Base-by-base conservation (phyloP, 2,797 vertebrate species). In the Chromis chromis region DNA sequence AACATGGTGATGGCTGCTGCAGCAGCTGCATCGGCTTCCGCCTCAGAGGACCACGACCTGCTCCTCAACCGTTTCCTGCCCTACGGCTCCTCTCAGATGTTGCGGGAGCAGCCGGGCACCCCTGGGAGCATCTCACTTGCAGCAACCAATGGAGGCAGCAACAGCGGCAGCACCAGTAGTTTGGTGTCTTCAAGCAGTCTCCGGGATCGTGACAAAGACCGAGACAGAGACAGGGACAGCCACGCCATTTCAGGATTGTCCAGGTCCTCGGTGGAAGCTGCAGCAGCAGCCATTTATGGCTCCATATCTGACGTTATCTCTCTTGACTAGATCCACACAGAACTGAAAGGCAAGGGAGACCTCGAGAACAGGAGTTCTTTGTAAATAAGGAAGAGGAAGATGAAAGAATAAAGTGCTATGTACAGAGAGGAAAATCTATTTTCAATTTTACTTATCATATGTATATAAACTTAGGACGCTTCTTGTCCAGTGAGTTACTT, bases 351-450 rank as follows among this genome's bases (percentile, higher is more conserved):
- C 83, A 88, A 60, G 80, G 52, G 88, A 84, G 83, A 86, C 81
- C 70, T 83, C 9, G 6, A 73, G 73, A 83, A 89, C 68, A 36
- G 73, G 83, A 92, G 90, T 87, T 92, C 91, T 94, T 97, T 97
- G 94, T 96, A 94, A 91, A 94, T 89, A 94, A 86, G 74, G 84
- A 96, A 94, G 83, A 91, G 90, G 91, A 93, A 90, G 86, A 90
- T 73, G 89, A 93, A 89, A 88, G 93, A 93, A 93, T 96, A 95
- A 94, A 95, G 94, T 94, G 95, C 97, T 94, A 95, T 98, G 97
- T 99, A 99, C 97, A 99, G 98, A 99, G 97, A 99, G 98, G 96
- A 99, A 96, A 98, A 97, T 99, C 96, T 99, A 99, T 99, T 99
- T 99, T 99, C 96, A 97, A 97, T 98, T 98, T 97, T 97, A 99